Evolutionary conservation across 2,113 vertebrate genomes (phyloP), one percentile per base, ranked within the genome.

Genomic region (Regulus satrapa): DNA sequence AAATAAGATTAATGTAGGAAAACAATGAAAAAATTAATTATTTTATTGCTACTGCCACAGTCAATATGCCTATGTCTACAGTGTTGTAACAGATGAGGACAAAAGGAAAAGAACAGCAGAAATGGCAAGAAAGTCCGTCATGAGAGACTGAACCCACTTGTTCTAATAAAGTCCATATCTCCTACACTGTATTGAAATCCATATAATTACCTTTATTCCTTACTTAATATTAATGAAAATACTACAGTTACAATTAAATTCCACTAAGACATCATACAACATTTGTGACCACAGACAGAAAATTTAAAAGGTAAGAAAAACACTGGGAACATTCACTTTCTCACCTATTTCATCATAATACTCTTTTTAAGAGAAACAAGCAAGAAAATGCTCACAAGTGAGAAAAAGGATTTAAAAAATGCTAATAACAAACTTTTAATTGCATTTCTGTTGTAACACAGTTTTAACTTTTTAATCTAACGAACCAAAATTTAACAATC

Each of bases 51-150:
- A 58, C 46, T 43, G 5, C n/a, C 10, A 24, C 12, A 51, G 25
- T 63, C 16, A 85, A 23, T 25, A 86, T 4, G 1, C 13, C 40
- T 78, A 4, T 45, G 49, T 36, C 21, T 28, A 46, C 11, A 43
- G 16, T 15, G 8, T n/a, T 78, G 52, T 31, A 80, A 62, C 3
- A 81, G 25, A 18, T 8, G 8, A 84, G 6, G 24, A 78, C 28
- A 69, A 66, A 91, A 64, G 13, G 6, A 46, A 85, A 80, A 91
- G 24, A 31, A 68, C 13, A 20, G n/a, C 13, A 20, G n/a, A 31
- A 3, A 51, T 4, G 1, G 3, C 20, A 55, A 52, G 31, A 40
- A 87, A 49, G 23, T 40, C 36, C 14, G 31, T 25, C 0, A 0
- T 17, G 40, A 63, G 8, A 67, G 10, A 62, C 14, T 63, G 75